These are phyloP conservation scores for Pentamera pediparva DNA, from an alignment of 53 echinoderm and acorn worm genomes.

Conservation along the genomic window DNA sequence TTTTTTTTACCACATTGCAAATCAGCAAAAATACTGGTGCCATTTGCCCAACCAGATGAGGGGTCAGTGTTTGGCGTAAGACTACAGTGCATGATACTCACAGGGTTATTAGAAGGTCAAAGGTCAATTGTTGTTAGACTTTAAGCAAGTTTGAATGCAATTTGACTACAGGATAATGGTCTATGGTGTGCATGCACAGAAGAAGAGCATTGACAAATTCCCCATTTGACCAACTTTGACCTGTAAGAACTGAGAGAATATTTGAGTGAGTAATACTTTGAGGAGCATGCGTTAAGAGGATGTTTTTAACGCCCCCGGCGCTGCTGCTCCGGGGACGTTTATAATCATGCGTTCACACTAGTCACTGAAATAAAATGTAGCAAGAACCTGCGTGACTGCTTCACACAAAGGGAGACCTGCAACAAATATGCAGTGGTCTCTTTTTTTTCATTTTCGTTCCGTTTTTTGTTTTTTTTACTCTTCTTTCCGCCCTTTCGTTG, in stretches of 20 bases:
- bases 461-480: neutral
- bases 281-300: conserved; percentile 24
- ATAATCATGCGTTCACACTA: conserved; percentile 30
- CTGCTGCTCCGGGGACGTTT: too few species aligned
- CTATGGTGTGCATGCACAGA: conserved; percentile 32
- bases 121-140: conserved; percentile 33
- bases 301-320: neutral
- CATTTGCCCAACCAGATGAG: conserved; percentile 37
- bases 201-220: neutral
- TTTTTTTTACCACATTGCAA: conserved; percentile 28
- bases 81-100: conserved; percentile 25
- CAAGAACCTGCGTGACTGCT: conserved; percentile 10
- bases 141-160: conserved; percentile 32
- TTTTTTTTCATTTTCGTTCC: neutral
- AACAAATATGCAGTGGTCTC: too few species aligned
- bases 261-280: conserved; percentile 20
- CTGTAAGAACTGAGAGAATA: conserved; percentile 23
- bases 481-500: neutral
- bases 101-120: conserved; percentile 27
- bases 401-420: conserved; percentile 4
- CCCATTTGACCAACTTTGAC: conserved; percentile 24
- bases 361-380: too few species aligned
- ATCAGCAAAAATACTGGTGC: conserved; percentile 21
- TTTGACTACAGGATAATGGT: conserved; percentile 26
- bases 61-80: conserved; percentile 32